Percentiles rank a stretch among this genome's conserved stretches.
Evolutionary conservation across 2,113 vertebrate species (phyloP).

Genomic region (Procavia capensis): DNA sequence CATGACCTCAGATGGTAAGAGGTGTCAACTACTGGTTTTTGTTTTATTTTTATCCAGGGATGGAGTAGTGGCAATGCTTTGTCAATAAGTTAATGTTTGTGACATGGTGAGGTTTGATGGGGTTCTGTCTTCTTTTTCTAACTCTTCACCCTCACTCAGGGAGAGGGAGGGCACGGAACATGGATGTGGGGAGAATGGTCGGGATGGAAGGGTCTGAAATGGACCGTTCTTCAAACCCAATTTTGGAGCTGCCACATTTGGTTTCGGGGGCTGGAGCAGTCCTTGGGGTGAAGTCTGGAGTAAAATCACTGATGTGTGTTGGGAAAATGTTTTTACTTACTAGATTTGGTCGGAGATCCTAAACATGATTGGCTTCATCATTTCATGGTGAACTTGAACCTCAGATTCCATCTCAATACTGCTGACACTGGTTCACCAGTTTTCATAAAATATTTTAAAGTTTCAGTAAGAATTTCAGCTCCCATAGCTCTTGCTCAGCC

Average conservation of each 20-base stretch:
- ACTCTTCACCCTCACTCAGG: not conserved
- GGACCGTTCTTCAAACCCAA: not conserved
- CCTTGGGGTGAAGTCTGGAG: not conserved
- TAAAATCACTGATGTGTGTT: conserved; percentile 5
- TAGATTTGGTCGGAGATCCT: not conserved
- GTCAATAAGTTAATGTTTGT: not conserved
- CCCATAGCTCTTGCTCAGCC: not conserved
- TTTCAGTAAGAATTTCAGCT: not conserved
- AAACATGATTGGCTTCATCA: not conserved
- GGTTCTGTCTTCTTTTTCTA: not conserved
- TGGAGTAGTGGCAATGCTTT: not conserved
- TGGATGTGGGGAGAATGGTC: not conserved
- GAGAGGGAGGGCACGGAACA: not conserved
- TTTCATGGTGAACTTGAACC: conserved; percentile 42
- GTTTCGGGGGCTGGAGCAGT: not conserved
- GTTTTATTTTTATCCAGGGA: not conserved
- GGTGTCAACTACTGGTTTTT: not conserved
- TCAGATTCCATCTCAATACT: not conserved
- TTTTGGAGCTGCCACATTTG: not conserved
- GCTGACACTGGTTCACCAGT: not conserved
- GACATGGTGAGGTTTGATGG: not conserved
- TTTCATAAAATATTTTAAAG: not conserved
- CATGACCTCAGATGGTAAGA: not conserved
- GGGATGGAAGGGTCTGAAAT: not conserved
- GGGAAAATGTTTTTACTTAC: conserved; percentile 15